phyloP scores from a whole-genome alignment of 2,888 invertebrate genomes.

The Brassicogethes aeneus region DNA sequence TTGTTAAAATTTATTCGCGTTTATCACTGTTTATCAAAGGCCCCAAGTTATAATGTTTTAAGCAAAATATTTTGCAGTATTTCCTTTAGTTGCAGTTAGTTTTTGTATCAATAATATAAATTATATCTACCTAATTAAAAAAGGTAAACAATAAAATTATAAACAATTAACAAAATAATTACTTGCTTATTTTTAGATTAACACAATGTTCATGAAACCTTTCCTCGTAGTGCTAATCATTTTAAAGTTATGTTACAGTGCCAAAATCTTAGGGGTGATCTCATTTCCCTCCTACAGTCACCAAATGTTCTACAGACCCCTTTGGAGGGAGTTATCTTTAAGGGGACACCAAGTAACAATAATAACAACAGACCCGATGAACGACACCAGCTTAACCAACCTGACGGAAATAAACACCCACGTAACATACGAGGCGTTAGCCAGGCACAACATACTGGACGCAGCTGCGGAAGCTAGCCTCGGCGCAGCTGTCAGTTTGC shows the following conservation, averaged over 20 bases:
- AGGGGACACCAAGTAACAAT: constrained; percentile 26
- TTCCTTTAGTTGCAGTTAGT: too few relatives aligned
- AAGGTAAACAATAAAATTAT: too few relatives aligned
- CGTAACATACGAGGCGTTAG: constrained; percentile 28
- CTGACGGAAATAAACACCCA: constrained; percentile 34
- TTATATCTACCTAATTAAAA: too few relatives aligned
- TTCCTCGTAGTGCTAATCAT: too few relatives aligned
- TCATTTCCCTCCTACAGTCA: constrained; percentile 21
- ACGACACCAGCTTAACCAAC: constrained; percentile 17
- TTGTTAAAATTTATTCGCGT: too few relatives aligned
- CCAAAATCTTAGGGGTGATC: constrained; percentile 14
- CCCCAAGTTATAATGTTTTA: too few relatives aligned
- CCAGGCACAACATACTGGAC: constrained; percentile 13
- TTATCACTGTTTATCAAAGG: too few relatives aligned
- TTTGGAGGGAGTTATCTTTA: constrained; percentile 20
- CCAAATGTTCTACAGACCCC: constrained; percentile 21
- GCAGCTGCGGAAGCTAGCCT: constrained; percentile 14
- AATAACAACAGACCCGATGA: constrained; percentile 19
- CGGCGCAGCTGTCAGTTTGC: constrained; percentile 13
- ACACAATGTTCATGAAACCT: too few relatives aligned
- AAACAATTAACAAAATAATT: too few relatives aligned
- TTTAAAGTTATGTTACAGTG: constrained; percentile 6
- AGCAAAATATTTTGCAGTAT: too few relatives aligned
- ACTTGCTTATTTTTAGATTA: too few relatives aligned
- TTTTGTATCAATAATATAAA: too few relatives aligned